A percentile compares a stretch with the other conserved stretches of the same genome.
phyloP scores from a whole-genome alignment of 2,888 invertebrate species.

The Steinernema hermaphroditum region DNA sequence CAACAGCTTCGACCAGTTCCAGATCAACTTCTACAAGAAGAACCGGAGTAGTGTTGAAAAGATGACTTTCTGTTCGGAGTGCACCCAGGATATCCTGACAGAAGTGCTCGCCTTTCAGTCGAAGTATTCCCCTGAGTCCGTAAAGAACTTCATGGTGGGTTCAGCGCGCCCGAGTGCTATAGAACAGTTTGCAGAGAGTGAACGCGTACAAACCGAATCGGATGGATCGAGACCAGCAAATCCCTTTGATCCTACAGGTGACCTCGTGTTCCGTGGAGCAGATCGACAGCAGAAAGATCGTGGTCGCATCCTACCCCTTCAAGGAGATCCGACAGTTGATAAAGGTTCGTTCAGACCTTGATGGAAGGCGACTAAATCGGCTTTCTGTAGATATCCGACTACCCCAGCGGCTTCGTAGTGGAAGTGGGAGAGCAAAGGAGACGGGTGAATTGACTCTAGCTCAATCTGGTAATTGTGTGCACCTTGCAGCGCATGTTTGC shows the following conservation, averaged over 20 bases:
- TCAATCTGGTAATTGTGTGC: background rate
- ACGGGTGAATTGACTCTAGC: slow-evolving; percentile 70
- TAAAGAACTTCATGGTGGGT: background rate
- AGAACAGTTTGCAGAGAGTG: background rate
- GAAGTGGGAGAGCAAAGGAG: slow-evolving; percentile 88
- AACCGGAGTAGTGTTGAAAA: slow-evolving; percentile 65
- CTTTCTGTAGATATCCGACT: slow-evolving; percentile 77
- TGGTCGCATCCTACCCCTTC: slow-evolving; percentile 74
- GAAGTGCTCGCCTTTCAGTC: slow-evolving; percentile 73
- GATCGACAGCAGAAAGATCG: slow-evolving; percentile 74
- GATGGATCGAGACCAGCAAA: slow-evolving; percentile 76
- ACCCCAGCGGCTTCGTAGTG: slow-evolving; percentile 87
- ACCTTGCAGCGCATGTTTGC: slow-evolving; percentile 71
- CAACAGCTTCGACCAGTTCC: slow-evolving; percentile 64
- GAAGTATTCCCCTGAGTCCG: slow-evolving; percentile 48
- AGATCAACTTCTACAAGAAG: slow-evolving; percentile 56
- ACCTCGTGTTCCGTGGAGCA: slow-evolving; percentile 90
- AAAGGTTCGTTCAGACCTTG: slow-evolving; percentile 11
- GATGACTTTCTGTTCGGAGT: slow-evolving; percentile 74
- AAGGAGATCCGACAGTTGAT: slow-evolving; percentile 81
- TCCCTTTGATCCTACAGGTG: slow-evolving; percentile 85
- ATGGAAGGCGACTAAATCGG: background rate
- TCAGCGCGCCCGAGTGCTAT: too few relatives aligned
- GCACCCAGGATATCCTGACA: slow-evolving; percentile 86
- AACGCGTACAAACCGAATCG: slow-evolving; percentile 20